phyloP scores from a whole-genome alignment of 2,888 invertebrate genomes.

The Leptogaster cylindrica region DNA sequence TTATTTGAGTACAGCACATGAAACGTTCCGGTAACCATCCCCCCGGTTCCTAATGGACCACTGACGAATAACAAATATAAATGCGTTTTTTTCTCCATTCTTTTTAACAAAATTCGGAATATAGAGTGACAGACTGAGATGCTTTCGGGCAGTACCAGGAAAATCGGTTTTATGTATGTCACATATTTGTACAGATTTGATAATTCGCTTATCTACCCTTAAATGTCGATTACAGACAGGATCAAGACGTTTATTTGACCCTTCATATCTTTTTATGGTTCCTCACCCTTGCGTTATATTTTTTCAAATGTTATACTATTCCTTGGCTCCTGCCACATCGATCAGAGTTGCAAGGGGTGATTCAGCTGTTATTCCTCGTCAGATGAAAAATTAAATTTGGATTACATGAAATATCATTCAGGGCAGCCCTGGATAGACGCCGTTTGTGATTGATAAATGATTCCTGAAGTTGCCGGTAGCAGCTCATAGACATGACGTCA shows the following conservation, averaged over 20 bases:
- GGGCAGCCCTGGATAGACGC: slow-evolving; percentile 20
- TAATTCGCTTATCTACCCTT: slow-evolving; percentile 48
- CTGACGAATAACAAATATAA: slow-evolving; percentile 43
- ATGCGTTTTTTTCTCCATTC: slow-evolving; percentile 40
- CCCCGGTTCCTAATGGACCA: slow-evolving; percentile 30
- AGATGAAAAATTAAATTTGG: slow-evolving; percentile 45
- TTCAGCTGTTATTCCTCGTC: slow-evolving; percentile 36
- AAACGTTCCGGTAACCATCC: not conserved
- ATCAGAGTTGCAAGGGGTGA: slow-evolving; percentile 29
- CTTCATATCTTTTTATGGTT: slow-evolving; percentile 32
- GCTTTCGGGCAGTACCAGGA: not conserved
- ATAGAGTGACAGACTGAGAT: slow-evolving; percentile 18
- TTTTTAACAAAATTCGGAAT: slow-evolving; percentile 16
- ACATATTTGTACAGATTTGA: slow-evolving; percentile 47
- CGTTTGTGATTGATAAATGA: slow-evolving; percentile 41
- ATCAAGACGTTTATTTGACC: slow-evolving; percentile 48
- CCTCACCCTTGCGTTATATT: slow-evolving; percentile 10
- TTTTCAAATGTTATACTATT: not conserved
- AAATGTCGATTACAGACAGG: slow-evolving; percentile 46
- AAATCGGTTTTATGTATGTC: slow-evolving; percentile 44
- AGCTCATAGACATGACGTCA: too few species aligned
- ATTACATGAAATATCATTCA: slow-evolving; percentile 45
- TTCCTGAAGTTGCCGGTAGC: not conserved
- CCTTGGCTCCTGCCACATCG: slow-evolving; percentile 18
- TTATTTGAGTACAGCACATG: slow-evolving; percentile 4